Percentiles rank a stretch among this genome's conserved stretches.
Conservation (phyloP, 2,113 vertebrate species). For the Pomatorhinus ruficollis region DNA sequence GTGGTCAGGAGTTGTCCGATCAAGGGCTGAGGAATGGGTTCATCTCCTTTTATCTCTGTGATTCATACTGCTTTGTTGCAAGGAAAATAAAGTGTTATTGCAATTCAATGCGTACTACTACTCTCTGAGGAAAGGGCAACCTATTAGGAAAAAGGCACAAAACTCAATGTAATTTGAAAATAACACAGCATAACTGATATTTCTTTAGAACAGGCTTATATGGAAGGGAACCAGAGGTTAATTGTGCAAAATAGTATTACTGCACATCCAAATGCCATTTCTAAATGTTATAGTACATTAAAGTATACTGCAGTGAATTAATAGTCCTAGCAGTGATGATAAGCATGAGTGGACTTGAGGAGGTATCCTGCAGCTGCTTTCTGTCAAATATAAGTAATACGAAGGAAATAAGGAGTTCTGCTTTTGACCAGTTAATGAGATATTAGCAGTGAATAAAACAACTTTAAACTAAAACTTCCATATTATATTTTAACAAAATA, state of each 20-base stretch:
- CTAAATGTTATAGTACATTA: constrained; percentile 55
- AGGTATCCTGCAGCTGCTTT: background rate
- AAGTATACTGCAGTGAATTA: constrained; percentile 40
- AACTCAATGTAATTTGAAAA: constrained; percentile 38
- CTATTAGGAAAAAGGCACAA: constrained; percentile 11
- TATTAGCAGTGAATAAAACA: background rate
- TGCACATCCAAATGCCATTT: constrained; percentile 34
- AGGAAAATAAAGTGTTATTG: background rate
- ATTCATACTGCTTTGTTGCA: background rate
- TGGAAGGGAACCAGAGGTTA: constrained; percentile 43
- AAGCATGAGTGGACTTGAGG: background rate
- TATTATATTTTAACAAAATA: background rate
- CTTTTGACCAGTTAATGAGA: constrained; percentile 5
- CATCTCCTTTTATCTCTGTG: constrained; percentile 7
- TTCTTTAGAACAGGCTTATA: constrained; percentile 22
- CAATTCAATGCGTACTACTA: background rate
- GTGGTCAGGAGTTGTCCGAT: background rate
- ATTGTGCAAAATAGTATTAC: constrained; percentile 59
- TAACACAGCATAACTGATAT: background rate
- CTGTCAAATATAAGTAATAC: constrained; percentile 7
- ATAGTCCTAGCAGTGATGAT: constrained; percentile 31
- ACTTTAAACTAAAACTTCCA: background rate
- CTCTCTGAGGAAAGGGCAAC: constrained; percentile 31
- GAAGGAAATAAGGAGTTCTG: constrained; percentile 20
- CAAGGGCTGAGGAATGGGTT: background rate